Evolutionary conservation across 2,113 vertebrate genomes (phyloP).

Genomic region (Genyomyrus donnyi): DNA sequence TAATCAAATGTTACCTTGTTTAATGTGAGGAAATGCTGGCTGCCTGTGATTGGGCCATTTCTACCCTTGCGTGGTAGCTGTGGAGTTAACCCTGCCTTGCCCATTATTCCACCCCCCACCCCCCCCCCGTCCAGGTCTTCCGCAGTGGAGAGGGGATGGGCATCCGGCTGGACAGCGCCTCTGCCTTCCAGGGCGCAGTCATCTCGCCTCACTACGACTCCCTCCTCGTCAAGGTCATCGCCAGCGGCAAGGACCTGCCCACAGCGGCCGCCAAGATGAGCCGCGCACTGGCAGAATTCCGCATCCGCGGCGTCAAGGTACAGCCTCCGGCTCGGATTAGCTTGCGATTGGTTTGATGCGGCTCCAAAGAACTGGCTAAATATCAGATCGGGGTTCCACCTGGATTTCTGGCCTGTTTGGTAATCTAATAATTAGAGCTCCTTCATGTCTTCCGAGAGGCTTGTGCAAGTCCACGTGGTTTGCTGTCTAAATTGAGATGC

Average conservation of each 20-base stretch:
- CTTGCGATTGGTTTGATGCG: not conserved
- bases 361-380: not conserved
- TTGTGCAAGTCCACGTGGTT: not conserved
- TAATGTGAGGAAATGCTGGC: not conserved
- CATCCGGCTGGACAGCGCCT: conserved; percentile 85
- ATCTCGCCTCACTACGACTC: conserved; percentile 92
- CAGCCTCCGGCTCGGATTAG: not conserved
- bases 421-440: not conserved
- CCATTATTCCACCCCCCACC: not conserved
- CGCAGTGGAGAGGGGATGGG: conserved; percentile 89
- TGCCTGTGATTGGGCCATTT: not conserved
- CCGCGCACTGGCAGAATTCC: conserved; percentile 82
- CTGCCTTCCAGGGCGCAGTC: conserved; percentile 82
- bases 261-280: conserved; percentile 84
- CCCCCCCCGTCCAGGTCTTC: conserved; percentile 66
- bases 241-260: conserved; percentile 79
- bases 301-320: conserved; percentile 88
- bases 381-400: not conserved
- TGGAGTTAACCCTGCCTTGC: not conserved
- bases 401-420: not conserved
- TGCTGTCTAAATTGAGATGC: not conserved
- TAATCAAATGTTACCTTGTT: not conserved
- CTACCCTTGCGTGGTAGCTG: not conserved
- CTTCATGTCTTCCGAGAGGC: not conserved
- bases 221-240: conserved; percentile 85